Evolutionary conservation across 2,113 vertebrate species (phyloP), one percentile per base, ranked within the genome.

Genomic region (Pungitius pungitius): DNA sequence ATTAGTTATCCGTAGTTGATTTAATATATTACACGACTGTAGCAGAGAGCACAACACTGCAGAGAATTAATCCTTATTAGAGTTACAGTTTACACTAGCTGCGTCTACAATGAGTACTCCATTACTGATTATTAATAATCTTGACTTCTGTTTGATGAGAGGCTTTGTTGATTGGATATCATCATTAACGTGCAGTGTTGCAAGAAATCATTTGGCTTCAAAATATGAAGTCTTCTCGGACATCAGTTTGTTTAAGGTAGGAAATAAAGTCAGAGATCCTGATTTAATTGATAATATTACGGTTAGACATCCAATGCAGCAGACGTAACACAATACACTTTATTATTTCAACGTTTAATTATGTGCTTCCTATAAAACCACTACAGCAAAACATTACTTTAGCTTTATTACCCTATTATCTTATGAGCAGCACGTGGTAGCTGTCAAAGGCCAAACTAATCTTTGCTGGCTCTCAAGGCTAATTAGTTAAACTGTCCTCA

Each of bases 1-100:
- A 90, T 82, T 22, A 83, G 65, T 85, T 84, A 86, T 85, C 76
- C 61, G 73, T 47, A 75, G 80, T 58, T 87, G 74, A 88, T 84
- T 86, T 77, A 86, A 85, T 86, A 69, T 61, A 82, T 78, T 85
- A 73, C 75, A 60, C 8, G 10, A 59, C 47, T 75, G 62, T 45
- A 73, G 82, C 77, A 83, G 79, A 67, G 47, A 86, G 63, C 77
- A 65, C 57, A 59, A 79, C 75, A 73, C 74, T 79, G 62, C 59
- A 85, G 26, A 78, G 37, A 76, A 80, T 90, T 82, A 65, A 85
- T 88, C 72, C 77, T 78, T 58, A 83, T 83, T 83, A 90, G 74
- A 73, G 66, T 78, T 75, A 80, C 39, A 63, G 69, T 86, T 87
- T 75, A 73, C 83, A 85, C 85, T 86, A 68, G 63, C 73, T 43